Conservation (phyloP, 2,888 invertebrate species). For the Drosophila fulvimacula region DNA sequence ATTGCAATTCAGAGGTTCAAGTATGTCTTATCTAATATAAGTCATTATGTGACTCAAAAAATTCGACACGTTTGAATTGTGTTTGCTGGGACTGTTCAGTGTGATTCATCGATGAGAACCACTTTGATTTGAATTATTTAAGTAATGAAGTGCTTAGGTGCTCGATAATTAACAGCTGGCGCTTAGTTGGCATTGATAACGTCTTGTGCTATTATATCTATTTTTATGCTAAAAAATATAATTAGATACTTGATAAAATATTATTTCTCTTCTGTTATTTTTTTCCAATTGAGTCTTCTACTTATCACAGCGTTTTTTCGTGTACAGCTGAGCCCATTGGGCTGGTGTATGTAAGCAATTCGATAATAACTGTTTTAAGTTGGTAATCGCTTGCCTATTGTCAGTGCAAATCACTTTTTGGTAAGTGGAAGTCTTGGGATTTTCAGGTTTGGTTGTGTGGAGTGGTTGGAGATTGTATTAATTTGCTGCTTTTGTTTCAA, state of each 20-base stretch:
- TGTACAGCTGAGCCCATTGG: neutral
- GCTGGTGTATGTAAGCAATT: neutral
- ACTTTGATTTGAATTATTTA: neutral
- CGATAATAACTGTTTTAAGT: constrained; percentile 38
- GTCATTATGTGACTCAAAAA: neutral
- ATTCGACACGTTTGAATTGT: neutral
- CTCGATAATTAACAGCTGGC: neutral
- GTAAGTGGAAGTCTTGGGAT: constrained; percentile 8
- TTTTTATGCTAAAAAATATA: neutral
- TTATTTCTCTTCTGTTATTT: neutral
- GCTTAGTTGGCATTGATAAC: neutral
- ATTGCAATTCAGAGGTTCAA: neutral
- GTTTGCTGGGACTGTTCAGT: neutral
- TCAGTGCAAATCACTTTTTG: constrained; percentile 28
- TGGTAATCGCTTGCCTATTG: constrained; percentile 11
- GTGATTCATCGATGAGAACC: neutral
- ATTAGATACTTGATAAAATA: neutral
- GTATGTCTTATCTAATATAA: neutral
- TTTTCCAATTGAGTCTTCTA: constrained; percentile 2
- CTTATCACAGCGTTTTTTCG: neutral
- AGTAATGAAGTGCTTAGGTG: neutral
- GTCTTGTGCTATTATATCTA: neutral
- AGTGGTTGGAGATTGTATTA: constrained; percentile 36
- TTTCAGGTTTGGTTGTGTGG: neutral
- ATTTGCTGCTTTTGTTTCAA: constrained; percentile 62